phyloP scores from a whole-genome alignment of 2,888 invertebrate species.

The Altica lythri region DNA sequence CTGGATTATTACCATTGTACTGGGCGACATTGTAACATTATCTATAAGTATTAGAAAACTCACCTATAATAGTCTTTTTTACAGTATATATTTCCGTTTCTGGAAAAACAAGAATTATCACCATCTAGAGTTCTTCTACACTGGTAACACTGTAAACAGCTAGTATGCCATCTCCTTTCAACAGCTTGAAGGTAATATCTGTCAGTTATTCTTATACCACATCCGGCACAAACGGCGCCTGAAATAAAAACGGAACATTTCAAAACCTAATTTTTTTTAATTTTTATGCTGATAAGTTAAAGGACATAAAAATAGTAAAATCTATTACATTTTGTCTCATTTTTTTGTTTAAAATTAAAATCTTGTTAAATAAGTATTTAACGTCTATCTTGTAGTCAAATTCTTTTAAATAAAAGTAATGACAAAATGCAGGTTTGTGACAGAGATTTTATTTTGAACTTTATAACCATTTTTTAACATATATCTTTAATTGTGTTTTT shows the following conservation, averaged over 20 bases:
- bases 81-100: slow-evolving; percentile 93
- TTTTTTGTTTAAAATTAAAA: too few species aligned
- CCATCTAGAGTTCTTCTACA: slow-evolving; percentile 89
- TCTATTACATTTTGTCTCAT: too few species aligned
- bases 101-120: slow-evolving; percentile 89
- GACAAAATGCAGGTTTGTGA: too few species aligned
- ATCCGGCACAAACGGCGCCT: slow-evolving; percentile 80
- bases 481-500: too few species aligned
- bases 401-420: too few species aligned
- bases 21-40: not conserved
- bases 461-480: too few species aligned
- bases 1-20: too few species aligned
- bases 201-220: slow-evolving; percentile 83
- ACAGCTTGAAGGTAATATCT: slow-evolving; percentile 90
- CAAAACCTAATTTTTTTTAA: not conserved
- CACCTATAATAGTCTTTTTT: slow-evolving; percentile 96
- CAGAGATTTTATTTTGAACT: too few species aligned
- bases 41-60: not conserved
- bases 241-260: not conserved
- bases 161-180: slow-evolving; percentile 91
- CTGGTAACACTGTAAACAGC: slow-evolving; percentile 88
- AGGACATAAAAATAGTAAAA: too few species aligned
- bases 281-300: too few species aligned
- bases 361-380: too few species aligned
- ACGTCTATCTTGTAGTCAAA: too few species aligned